Evolutionary conservation across 2,113 vertebrate genomes (phyloP).

Genomic region (Colius striatus): DNA sequence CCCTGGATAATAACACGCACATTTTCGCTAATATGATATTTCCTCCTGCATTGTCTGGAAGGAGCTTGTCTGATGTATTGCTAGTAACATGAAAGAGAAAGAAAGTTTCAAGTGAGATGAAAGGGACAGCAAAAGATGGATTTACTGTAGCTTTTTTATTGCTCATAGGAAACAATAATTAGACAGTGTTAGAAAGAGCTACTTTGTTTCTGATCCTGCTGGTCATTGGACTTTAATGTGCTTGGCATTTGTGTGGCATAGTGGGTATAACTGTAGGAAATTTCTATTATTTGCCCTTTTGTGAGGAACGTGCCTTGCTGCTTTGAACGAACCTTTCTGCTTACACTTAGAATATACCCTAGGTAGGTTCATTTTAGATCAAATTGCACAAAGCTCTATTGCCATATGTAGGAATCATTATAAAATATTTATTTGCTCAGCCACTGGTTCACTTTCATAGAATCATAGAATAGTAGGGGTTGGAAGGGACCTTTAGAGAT

Average conservation of each 20-base stretch:
- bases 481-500: no score
- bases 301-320: background rate
- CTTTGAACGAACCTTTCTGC: background rate
- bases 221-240: background rate
- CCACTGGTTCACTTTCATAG: background rate
- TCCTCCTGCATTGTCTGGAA: background rate
- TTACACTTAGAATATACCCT: background rate
- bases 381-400: background rate
- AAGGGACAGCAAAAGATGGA: background rate
- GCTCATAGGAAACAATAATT: background rate
- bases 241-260: background rate
- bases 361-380: background rate
- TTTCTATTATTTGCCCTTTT: background rate
- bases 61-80: background rate
- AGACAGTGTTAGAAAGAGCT: background rate
- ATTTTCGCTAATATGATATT: background rate
- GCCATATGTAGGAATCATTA: background rate
- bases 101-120: background rate
- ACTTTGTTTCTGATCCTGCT: background rate
- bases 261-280: background rate
- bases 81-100: background rate
- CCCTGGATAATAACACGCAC: background rate
- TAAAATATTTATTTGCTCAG: background rate
- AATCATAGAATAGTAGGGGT: no score
- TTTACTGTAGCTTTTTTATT: constrained; percentile 32